Conservation (phyloP, 2,797 vertebrate genomes). For the Ctenosaura bakeri region DNA sequence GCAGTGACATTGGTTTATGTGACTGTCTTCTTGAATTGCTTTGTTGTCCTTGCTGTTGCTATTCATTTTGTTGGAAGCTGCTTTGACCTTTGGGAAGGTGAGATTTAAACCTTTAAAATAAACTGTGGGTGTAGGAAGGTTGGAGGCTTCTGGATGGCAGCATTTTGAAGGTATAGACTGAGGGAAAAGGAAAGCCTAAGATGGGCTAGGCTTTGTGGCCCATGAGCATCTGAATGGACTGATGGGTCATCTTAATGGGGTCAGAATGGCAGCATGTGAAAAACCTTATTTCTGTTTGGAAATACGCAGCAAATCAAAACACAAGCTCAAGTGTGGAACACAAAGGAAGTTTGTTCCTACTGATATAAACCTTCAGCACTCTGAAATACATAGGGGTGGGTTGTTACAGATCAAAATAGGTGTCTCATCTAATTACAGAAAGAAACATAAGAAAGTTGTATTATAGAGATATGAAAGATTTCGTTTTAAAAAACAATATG, state of each 20-base stretch:
- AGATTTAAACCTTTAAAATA: neutral
- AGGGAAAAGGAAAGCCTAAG: neutral
- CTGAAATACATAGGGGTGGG: neutral
- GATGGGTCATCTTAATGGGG: neutral
- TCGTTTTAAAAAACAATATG: neutral
- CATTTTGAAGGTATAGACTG: neutral
- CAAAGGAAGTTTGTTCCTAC: neutral
- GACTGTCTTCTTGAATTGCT: neutral
- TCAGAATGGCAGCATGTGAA: neutral
- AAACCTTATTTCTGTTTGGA: neutral
- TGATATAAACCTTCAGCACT: neutral
- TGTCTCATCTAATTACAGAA: neutral
- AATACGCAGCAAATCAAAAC: neutral
- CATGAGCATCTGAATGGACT: neutral
- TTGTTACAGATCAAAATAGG: neutral
- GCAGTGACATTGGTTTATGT: neutral
- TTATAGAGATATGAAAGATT: neutral
- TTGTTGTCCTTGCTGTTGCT: neutral
- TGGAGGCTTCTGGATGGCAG: neutral
- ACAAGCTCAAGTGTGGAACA: neutral
- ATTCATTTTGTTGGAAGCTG: neutral
- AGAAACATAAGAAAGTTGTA: neutral
- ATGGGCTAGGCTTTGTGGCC: neutral
- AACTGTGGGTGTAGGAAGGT: neutral
- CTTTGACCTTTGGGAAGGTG: neutral